Conservation (phyloP, 2,113 vertebrate species). For the Elephantulus edwardii region DNA sequence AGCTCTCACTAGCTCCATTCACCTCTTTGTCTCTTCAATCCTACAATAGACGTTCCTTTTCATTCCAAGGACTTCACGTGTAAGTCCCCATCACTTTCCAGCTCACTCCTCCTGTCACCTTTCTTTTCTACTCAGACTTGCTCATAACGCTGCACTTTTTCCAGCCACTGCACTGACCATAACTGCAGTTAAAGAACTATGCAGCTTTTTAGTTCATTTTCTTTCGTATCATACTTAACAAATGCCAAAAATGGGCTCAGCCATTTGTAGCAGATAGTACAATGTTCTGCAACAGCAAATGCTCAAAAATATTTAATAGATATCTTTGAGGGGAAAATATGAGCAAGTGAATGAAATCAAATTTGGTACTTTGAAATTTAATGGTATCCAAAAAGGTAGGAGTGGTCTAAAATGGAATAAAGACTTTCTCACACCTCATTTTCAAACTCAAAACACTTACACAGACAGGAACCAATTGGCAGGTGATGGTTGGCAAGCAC, state of each 20-base stretch:
- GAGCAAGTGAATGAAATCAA: constrained; percentile 1
- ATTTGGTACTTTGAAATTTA: constrained; percentile 21
- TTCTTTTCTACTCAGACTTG: not conserved
- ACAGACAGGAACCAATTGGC: constrained; percentile 56
- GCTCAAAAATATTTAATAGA: not conserved
- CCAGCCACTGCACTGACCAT: not conserved
- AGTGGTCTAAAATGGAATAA: not conserved
- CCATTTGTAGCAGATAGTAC: not conserved
- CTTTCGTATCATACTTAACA: not conserved
- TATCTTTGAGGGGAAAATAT: constrained; percentile 11
- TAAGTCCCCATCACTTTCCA: not conserved
- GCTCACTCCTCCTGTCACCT: not conserved
- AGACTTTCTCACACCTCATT: constrained; percentile 56
- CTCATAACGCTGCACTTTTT: not conserved
- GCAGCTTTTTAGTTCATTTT: not conserved
- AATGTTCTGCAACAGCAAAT: not conserved
- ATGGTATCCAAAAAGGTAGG: constrained; percentile 16
- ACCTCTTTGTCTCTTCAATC: not conserved
- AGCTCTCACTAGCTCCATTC: not conserved
- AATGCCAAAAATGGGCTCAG: not conserved
- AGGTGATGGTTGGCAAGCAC: constrained; percentile 59
- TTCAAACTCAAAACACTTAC: constrained; percentile 58
- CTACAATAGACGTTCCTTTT: not conserved
- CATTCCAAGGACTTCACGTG: not conserved
- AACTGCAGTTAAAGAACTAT: not conserved